phyloP scores from a whole-genome alignment of 2,113 vertebrate genomes.

The Neomonachus schauinslandi region DNA sequence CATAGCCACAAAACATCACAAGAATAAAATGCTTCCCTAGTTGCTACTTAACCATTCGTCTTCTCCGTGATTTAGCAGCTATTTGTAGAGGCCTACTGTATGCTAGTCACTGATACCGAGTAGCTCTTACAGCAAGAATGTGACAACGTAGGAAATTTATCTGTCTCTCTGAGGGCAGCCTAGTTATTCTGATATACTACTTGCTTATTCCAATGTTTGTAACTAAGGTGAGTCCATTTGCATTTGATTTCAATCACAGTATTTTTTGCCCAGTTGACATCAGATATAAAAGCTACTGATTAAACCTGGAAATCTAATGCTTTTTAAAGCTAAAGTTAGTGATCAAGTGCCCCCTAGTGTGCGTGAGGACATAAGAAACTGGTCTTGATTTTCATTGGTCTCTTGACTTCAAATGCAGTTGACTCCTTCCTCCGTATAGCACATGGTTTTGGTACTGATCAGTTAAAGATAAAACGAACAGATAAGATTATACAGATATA shows the following conservation, averaged over 20 bases:
- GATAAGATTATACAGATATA: not conserved
- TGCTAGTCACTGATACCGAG: not conserved
- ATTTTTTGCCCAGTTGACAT: constrained; percentile 16
- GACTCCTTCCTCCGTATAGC: not conserved
- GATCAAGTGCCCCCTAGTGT: not conserved
- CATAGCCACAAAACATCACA: not conserved
- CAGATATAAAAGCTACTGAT: not conserved
- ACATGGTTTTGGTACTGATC: not conserved
- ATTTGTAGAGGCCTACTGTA: not conserved
- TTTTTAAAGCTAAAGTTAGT: not conserved
- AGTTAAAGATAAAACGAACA: constrained; percentile 38
- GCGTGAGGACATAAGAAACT: not conserved
- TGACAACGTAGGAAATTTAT: not conserved
- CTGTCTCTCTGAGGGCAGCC: not conserved
- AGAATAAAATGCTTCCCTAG: not conserved
- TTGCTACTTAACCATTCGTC: not conserved
- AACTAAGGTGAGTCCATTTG: not conserved
- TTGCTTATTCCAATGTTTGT: not conserved
- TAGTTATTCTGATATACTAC: not conserved
- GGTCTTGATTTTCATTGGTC: constrained; percentile 7
- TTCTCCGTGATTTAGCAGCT: not conserved
- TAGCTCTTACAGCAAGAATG: not conserved
- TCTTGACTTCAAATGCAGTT: not conserved
- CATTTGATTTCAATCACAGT: not conserved
- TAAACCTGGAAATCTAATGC: not conserved